A percentile compares a stretch with the other conserved stretches of the same genome.
phyloP scores from a whole-genome alignment of 1,140 invertebrate genomes.

The Monochamus saltuarius region DNA sequence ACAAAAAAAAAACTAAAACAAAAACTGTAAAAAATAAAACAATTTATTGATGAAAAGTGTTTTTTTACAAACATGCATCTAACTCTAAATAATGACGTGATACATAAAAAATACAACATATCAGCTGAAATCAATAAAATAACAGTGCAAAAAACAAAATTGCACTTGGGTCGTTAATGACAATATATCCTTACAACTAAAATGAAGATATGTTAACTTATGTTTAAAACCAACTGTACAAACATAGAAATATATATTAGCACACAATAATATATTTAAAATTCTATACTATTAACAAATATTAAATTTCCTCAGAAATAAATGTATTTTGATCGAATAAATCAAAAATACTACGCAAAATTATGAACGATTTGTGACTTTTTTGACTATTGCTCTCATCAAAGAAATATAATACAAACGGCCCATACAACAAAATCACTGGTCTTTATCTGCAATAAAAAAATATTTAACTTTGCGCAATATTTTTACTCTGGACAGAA shows the following conservation, averaged over 20 bases:
- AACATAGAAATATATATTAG: constrained; percentile 3
- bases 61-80: constrained; percentile 24
- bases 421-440: no score
- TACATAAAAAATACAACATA: constrained; percentile 11
- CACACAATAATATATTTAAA: not conserved
- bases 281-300: constrained; percentile 1
- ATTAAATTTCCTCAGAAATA: not conserved
- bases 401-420: no score
- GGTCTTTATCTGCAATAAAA: no score
- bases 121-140: constrained; percentile 11
- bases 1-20: constrained; percentile 14
- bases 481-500: no score
- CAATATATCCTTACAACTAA: constrained; percentile 4
- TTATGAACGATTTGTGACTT: no score
- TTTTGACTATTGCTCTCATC: no score
- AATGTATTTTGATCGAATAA: no score
- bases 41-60: constrained; percentile 28
- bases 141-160: constrained; percentile 18
- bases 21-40: constrained; percentile 33
- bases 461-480: no score
- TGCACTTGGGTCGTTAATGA: constrained; percentile 5
- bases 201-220: not conserved
- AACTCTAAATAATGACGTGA: constrained; percentile 16
- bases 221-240: not conserved
- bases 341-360: no score